Evolutionary conservation across 2,888 invertebrate genomes (phyloP).

Genomic region (Mechanitis mazaeus): DNA sequence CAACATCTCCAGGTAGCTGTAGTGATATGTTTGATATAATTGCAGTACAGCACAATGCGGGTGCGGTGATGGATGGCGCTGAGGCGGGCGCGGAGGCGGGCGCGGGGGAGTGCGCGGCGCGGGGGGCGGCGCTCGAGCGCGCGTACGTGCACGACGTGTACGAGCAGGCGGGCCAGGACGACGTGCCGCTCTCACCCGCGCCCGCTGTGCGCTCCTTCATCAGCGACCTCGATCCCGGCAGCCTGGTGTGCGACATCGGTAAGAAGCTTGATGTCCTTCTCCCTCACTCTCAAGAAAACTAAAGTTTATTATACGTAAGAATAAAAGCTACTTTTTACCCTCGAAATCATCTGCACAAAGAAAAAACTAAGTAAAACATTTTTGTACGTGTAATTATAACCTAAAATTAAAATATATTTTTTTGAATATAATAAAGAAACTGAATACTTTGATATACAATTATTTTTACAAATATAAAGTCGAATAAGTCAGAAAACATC

Average conservation of each 20-base stretch:
- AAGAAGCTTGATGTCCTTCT: constrained; percentile 46
- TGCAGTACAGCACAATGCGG: constrained; percentile 61
- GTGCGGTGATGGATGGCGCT: constrained; percentile 66
- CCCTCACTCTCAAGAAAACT: background rate
- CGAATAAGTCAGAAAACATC: no score
- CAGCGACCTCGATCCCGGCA: constrained; percentile 90
- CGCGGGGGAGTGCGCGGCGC: constrained; percentile 55
- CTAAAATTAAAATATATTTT: no score
- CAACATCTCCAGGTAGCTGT: background rate
- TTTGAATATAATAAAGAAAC: no score
- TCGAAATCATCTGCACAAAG: background rate
- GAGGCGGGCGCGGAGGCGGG: constrained; percentile 32
- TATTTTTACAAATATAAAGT: no score
- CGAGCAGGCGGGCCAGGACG: constrained; percentile 88
- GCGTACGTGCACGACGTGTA: constrained; percentile 97
- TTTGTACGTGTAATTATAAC: no score
- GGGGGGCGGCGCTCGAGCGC: constrained; percentile 65
- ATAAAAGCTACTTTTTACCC: background rate
- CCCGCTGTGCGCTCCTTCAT: constrained; percentile 91
- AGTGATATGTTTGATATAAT: constrained; percentile 21
- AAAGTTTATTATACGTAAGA: background rate
- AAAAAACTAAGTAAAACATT: no score
- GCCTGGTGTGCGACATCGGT: constrained; percentile 96
- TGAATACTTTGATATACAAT: no score
- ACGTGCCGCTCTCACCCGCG: constrained; percentile 58